phyloP scores from a whole-genome alignment of 1,140 invertebrate genomes.

The Ceratina japonica region DNA sequence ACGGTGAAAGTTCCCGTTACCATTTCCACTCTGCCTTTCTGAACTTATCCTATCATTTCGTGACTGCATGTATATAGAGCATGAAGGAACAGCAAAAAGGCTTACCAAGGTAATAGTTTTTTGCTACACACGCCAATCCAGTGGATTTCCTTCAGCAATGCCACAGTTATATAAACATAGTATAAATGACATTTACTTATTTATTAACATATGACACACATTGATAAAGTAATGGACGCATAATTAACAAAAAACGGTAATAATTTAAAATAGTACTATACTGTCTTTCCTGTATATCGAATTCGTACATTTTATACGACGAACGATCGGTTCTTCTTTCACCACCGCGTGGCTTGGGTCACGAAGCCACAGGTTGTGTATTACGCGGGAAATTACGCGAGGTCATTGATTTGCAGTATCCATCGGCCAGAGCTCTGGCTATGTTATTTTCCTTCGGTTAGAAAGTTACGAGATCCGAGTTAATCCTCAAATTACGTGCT shows the following conservation, averaged over 20 bases:
- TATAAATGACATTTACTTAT: too few relatives aligned
- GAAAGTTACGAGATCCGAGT: constrained; percentile 30
- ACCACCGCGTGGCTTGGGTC: too few relatives aligned
- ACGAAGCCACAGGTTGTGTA: too few relatives aligned
- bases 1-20: constrained; percentile 35
- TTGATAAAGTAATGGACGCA: too few relatives aligned
- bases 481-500: constrained; percentile 22
- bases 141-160: too few relatives aligned
- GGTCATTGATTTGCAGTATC: constrained; percentile 3
- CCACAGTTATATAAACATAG: too few relatives aligned
- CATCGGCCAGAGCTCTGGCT: not conserved
- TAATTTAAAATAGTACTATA: too few relatives aligned
- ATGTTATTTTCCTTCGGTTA: not conserved
- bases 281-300: too few relatives aligned
- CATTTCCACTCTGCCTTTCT: not conserved
- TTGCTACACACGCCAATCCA: not conserved
- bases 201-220: too few relatives aligned
- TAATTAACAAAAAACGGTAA: too few relatives aligned
- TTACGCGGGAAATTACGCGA: constrained; percentile 3
- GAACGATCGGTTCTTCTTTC: too few relatives aligned
- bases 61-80: not conserved
- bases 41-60: constrained; percentile 1
- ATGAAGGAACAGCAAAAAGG: not conserved
- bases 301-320: too few relatives aligned
- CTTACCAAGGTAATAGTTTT: not conserved